phyloP scores from a whole-genome alignment of 2,888 invertebrate species.

The Cerastis leucographa region DNA sequence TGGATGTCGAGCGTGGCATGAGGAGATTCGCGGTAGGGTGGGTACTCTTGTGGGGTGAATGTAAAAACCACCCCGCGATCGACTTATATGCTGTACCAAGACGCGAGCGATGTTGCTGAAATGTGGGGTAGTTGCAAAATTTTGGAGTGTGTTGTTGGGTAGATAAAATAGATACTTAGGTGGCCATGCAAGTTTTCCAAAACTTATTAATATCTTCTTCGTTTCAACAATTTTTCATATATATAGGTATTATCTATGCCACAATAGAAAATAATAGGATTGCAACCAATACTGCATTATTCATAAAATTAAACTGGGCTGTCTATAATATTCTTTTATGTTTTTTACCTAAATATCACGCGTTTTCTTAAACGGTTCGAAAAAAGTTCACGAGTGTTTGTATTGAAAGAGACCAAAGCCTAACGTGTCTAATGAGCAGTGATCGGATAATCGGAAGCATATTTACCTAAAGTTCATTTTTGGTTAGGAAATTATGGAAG shows the following conservation, averaged over 20 bases:
- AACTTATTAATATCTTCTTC: background rate
- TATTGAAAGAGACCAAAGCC: no score
- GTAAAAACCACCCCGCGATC: constrained; percentile 90
- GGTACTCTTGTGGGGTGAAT: constrained; percentile 88
- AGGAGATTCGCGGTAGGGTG: constrained; percentile 74
- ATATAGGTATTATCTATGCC: background rate
- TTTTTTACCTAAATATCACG: no score
- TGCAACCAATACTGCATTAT: no score
- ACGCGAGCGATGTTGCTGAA: constrained; percentile 73
- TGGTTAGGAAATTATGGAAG: no score
- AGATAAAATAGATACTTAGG: background rate
- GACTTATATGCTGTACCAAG: constrained; percentile 91
- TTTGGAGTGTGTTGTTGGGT: background rate
- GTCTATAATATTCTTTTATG: no score
- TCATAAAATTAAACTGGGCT: no score
- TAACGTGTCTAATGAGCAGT: no score
- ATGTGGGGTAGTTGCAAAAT: constrained; percentile 64
- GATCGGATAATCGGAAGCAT: no score
- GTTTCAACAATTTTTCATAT: background rate
- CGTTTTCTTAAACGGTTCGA: no score
- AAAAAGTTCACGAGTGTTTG: no score
- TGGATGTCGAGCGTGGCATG: constrained; percentile 66
- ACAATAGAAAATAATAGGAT: no score
- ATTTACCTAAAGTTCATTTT: no score
- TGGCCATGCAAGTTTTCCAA: background rate